Conservation (phyloP, 2,113 vertebrate genomes). For the Phycodurus eques region DNA sequence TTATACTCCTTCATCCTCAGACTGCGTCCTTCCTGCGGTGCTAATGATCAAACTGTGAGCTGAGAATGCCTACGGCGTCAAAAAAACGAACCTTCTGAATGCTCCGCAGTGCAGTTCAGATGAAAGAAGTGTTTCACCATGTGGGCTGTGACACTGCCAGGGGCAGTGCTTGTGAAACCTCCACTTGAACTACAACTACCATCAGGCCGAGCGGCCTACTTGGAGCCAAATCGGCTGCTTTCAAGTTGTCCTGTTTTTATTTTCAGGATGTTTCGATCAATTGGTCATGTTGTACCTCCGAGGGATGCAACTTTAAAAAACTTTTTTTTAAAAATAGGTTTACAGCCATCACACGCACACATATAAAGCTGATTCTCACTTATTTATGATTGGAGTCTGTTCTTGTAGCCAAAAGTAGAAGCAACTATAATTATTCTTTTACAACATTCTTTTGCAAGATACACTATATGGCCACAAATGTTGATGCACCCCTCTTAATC, state of each 20-base stretch:
- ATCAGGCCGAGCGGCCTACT: background rate
- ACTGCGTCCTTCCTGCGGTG: slow-evolving; percentile 7
- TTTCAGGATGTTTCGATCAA: slow-evolving; percentile 23
- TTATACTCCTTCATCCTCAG: slow-evolving; percentile 5
- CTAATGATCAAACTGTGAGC: slow-evolving; percentile 38
- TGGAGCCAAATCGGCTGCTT: slow-evolving; percentile 11
- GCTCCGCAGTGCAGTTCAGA: slow-evolving; percentile 4
- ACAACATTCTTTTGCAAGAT: slow-evolving; percentile 12
- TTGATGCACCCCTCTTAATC: background rate
- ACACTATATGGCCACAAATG: background rate
- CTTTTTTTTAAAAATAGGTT: background rate
- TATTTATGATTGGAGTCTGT: slow-evolving; percentile 37
- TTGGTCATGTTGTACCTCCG: slow-evolving; percentile 10
- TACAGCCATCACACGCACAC: background rate
- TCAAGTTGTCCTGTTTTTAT: slow-evolving; percentile 4
- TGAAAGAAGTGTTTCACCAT: background rate
- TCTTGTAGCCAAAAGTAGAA: slow-evolving; percentile 27
- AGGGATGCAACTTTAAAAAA: slow-evolving; percentile 12
- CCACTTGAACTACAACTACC: slow-evolving; percentile 34
- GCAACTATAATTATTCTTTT: slow-evolving; percentile 32
- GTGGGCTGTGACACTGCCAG: slow-evolving; percentile 38
- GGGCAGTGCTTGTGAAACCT: slow-evolving; percentile 22
- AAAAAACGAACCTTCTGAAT: slow-evolving; percentile 5
- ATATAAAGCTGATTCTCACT: slow-evolving; percentile 2
- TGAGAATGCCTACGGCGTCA: slow-evolving; percentile 13